Base-by-base conservation (phyloP, 2,797 vertebrate genomes). In the Peromyscus aztecus region DNA sequence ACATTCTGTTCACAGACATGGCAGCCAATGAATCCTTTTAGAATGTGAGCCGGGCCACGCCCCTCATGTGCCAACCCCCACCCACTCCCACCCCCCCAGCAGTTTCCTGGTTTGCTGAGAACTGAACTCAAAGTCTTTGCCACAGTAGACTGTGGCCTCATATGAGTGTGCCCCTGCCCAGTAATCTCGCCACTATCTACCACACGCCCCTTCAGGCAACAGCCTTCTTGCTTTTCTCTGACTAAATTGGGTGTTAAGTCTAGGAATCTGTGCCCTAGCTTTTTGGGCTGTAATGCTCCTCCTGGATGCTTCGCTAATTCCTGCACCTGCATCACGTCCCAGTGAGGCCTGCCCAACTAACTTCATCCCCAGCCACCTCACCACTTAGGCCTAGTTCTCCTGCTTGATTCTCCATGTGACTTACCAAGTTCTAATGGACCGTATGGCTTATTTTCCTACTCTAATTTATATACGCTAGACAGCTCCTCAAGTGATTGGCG, bases 41-140 rank as follows among this genome's bases (percentile, higher is more conserved):
- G 85, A 73, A 69, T n/a, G 24, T 57, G 34, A 96, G 37, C 82
- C 29, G 23, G 73, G 59, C 23, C 78, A 76, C 0, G 0, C 14
- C 61, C 82, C 21, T 82, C 3, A 31, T 85, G 59, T 89, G 59
- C 65, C 43, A 57, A 81, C 90, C 9, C 46, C 46, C 1, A n/a
- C 46, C 46, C 10, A 43, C 43, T 6, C 43, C 4, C 4, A 43
- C 46, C 13, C 7, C 61, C 52, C 85, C 59, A 76, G 49, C 2
- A 46, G 73, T 67, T 97, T 96, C 73, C 55, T 94, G 82, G 75
- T 67, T 94, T 86, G 69, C 55, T 57, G 75, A 91, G 61, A 89
- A 57, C 40, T 71, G 80, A 94, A 92, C 46, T 63, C 65, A 27
- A 90, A 86, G 63, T 91, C 78, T 94, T 83, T 34, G 86, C 31